Base-by-base conservation (phyloP, 1,140 invertebrate genomes). In the Bombus sibiricus region DNA sequence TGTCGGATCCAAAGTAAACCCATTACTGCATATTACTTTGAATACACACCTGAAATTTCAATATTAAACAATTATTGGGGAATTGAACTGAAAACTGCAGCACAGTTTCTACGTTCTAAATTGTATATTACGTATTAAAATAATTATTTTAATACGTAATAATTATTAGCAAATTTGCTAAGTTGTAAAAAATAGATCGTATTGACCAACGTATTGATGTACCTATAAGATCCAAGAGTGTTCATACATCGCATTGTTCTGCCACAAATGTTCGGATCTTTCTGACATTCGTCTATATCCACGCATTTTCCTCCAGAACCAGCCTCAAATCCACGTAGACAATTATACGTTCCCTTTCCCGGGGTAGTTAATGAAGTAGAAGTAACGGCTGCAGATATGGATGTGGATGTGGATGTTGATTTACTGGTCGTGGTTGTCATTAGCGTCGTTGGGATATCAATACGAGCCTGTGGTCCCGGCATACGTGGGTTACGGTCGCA, bases 1-100 rank as follows among this genome's bases (percentile, higher is more conserved):
- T 15, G 32, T 10, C 0, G 90, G 69, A 80, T 95, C 93, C 59
- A 97, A 94, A 1, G 96, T 97, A 92, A 97, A 98, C 8, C 98
- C 98, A 37, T 97, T 97, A 0, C 97, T 97, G 94, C 98, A 98
- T n/a, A 96, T 95, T 2, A 96, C 94, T 41, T 96, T 96, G 41
- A 97, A 92, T 1, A 96, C 95, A 89, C 97, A 97, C 62, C 91
- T 92, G 68, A 64, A 88, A 85, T 68, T n/a, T 1, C 22, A 47
- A 22, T 22, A 9, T n/a, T 47, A 13, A 57, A 69, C 3, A 15
- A 28, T 53, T 53, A 2, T 62, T 57, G 22, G 13, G 22, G 2
- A 74, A 76, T 12, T 37, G 25, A 34, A 3, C 25, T 34, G 3
- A 25, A 9, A 34, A 43, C 25, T 25, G n/a, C 22, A 18, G 10